phyloP scores from a whole-genome alignment of 2,797 vertebrate species.

The Coendou prehensilis region DNA sequence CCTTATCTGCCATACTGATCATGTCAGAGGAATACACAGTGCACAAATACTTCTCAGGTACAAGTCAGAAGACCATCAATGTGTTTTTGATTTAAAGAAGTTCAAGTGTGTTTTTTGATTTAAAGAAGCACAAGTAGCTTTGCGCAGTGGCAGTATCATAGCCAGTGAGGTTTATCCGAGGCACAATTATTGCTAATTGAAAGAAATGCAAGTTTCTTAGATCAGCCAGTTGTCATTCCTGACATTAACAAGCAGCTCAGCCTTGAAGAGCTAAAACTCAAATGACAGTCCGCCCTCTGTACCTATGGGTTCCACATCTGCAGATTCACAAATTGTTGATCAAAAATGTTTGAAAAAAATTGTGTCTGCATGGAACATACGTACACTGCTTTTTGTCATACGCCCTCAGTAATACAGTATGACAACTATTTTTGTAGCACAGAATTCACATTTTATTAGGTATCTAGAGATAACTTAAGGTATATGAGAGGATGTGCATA shows the following conservation, averaged over 20 bases:
- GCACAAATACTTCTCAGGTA: neutral
- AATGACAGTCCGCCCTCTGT: neutral
- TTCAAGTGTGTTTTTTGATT: neutral
- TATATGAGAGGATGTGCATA: neutral
- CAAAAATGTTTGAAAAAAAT: neutral
- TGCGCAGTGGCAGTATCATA: no score
- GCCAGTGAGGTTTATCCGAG: no score
- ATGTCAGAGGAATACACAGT: neutral
- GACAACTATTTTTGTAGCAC: neutral
- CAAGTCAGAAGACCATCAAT: neutral
- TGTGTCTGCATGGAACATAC: neutral
- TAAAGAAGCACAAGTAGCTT: neutral
- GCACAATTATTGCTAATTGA: no score
- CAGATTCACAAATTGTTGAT: neutral
- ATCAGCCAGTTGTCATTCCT: neutral
- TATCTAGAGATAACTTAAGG: neutral
- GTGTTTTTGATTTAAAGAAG: neutral
- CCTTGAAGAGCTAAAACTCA: neutral
- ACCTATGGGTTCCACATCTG: neutral
- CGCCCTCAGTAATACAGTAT: neutral
- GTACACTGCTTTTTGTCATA: neutral
- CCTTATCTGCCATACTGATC: neutral
- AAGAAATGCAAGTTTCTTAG: neutral
- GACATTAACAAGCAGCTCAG: neutral
- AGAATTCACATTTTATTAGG: neutral